Evolutionary conservation across 2,113 vertebrate species (phyloP), one percentile per base, ranked within the genome.

Genomic region (Hemiprocne comata): DNA sequence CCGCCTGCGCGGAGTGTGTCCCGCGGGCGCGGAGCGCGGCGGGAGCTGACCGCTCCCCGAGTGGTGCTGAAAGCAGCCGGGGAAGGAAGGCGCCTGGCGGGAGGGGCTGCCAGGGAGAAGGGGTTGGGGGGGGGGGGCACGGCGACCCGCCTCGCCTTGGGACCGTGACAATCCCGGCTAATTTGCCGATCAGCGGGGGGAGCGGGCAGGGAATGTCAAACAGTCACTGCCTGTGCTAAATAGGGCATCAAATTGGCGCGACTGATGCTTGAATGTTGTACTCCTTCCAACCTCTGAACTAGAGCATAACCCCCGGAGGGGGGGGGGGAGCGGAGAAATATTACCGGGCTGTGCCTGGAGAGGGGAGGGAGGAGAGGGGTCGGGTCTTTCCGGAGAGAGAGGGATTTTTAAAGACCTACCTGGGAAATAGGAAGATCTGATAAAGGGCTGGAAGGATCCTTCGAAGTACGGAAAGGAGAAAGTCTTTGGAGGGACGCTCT

Each of bases 401-500:
- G n/a, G 13, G 23, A 0, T 3, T 23, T 44, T 4, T 2, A 2
- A 26, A 55, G 40, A 98, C 98, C 87, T 97, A 99, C 99, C 99
- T 98, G 99, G 98, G 90, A 99, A 99, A 90, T 98, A 99, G 6
- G 99, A 99, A 4, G 99, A 98, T 95, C 99, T 98, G 98, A 99
- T 97, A 94, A 99, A 99, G 25, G 99, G 99, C 92, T 99, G 99
- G 85, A 99, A 98, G 57, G 98, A 98, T 44, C 98, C 98, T 69
- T 99, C 99, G 48, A 99, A 99, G 95, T 99, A 99, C 6, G 99
- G 99, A n/a, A 99, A 97, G 53, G 98, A 98, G 92, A 99, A 98
- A 26, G 98, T 97, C 97, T 99, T 99, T 48, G 98, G 97, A 91
- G 98, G 98, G 55, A 98, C 76, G 50, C 90, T 98, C 87, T 98